Conservation (phyloP, 2,888 invertebrate species). For the Pelosia muscerda region DNA sequence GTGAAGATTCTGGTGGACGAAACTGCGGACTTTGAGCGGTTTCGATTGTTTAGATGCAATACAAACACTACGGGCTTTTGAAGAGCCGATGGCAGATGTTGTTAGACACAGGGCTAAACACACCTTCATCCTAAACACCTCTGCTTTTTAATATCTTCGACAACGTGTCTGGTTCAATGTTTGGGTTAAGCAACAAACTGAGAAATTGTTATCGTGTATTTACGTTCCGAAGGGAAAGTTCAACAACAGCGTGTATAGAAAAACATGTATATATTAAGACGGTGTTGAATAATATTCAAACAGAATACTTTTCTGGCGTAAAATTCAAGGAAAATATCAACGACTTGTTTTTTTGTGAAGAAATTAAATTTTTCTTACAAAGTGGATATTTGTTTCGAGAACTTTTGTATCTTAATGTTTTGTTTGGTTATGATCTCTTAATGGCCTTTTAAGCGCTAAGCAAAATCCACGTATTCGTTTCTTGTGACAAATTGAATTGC, state of each 20-base stretch:
- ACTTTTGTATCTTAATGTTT: conserved; percentile 20
- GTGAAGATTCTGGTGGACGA: conserved; percentile 47
- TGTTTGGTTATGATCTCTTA: conserved; percentile 11
- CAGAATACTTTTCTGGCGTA: conserved; percentile 3
- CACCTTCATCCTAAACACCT: conserved; percentile 77
- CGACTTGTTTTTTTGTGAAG: conserved; percentile 21
- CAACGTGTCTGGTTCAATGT: conserved; percentile 66
- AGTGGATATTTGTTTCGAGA: conserved; percentile 34
- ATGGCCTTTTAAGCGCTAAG: conserved; percentile 8
- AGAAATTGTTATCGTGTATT: conserved; percentile 66
- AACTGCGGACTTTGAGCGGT: conserved; percentile 74
- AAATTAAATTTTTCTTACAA: conserved; percentile 26
- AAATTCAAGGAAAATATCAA: conserved; percentile 17
- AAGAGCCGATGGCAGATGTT: conserved; percentile 72
- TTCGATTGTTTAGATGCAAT: conserved; percentile 69
- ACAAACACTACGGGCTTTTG: conserved; percentile 67
- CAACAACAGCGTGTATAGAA: conserved; percentile 41
- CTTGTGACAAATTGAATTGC: conserved; percentile 13
- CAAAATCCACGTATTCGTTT: conserved; percentile 33
- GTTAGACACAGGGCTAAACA: conserved; percentile 78
- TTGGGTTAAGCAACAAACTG: conserved; percentile 67
- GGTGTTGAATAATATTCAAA: conserved; percentile 33
- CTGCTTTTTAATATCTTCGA: conserved; percentile 75
- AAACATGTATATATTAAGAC: conserved; percentile 43
- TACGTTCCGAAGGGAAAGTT: conserved; percentile 59